These are phyloP conservation scores for Morpho helenor DNA, from an alignment of 2,888 invertebrate species.

Conservation along the genomic window DNA sequence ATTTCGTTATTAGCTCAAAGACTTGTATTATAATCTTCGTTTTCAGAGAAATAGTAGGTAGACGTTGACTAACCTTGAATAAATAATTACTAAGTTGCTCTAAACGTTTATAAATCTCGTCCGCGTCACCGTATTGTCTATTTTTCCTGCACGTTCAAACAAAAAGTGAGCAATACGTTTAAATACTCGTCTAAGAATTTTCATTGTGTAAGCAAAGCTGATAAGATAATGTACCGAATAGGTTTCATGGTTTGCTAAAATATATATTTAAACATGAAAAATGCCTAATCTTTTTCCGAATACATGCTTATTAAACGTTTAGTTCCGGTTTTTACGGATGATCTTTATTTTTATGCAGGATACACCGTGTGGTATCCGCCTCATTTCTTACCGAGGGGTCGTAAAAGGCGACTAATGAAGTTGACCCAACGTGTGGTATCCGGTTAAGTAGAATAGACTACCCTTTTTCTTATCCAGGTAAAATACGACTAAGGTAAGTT, in stretches of 20 bases:
- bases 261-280: too few species aligned
- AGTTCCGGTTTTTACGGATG: too few species aligned
- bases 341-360: too few species aligned
- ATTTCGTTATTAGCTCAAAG: background rate
- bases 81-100: background rate
- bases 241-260: conserved; percentile 3
- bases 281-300: too few species aligned
- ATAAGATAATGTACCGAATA: conserved; percentile 48
- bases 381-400: too few species aligned
- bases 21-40: background rate
- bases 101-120: background rate
- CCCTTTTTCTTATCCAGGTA: too few species aligned
- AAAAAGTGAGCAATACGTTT: conserved; percentile 37
- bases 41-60: background rate
- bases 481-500: too few species aligned
- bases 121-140: conserved; percentile 11
- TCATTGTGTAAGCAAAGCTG: conserved; percentile 51
- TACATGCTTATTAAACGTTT: too few species aligned
- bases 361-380: too few species aligned
- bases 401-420: too few species aligned
- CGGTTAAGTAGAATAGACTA: too few species aligned
- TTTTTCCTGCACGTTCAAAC: conserved; percentile 24
- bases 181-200: conserved; percentile 44
- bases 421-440: too few species aligned
- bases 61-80: background rate